phyloP scores from a whole-genome alignment of 2,888 invertebrate genomes.

The Tetropium fuscum region DNA sequence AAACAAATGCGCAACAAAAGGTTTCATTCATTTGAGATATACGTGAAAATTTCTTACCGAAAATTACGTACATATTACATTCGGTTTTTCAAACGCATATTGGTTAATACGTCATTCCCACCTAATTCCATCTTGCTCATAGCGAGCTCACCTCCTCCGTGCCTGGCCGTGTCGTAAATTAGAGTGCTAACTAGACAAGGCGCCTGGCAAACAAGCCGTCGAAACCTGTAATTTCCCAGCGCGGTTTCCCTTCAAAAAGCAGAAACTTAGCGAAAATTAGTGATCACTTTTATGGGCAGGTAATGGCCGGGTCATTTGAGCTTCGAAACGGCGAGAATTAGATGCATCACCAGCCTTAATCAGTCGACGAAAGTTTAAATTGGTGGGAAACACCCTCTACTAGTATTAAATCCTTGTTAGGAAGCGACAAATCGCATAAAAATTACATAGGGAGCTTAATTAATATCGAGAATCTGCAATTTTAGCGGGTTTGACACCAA shows the following conservation, averaged over 20 bases:
- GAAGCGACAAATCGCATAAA: conserved; percentile 18
- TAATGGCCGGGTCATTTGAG: conserved; percentile 36
- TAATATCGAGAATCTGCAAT: conserved; percentile 17
- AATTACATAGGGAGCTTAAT: conserved; percentile 17
- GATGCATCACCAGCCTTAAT: conserved; percentile 35
- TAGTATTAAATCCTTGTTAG: conserved; percentile 9
- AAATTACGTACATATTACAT: too few relatives aligned
- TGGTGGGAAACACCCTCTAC: conserved; percentile 27
- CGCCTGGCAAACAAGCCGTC: conserved; percentile 64
- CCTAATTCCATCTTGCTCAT: too few relatives aligned
- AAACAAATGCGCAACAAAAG: too few relatives aligned
- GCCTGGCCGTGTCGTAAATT: conserved; percentile 55
- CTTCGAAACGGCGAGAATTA: conserved; percentile 41
- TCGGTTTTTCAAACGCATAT: too few relatives aligned
- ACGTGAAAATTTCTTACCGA: too few relatives aligned
- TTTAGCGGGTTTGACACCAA: conserved; percentile 15
- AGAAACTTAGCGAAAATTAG: conserved; percentile 34
- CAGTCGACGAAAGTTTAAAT: conserved; percentile 38
- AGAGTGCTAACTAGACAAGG: conserved; percentile 63
- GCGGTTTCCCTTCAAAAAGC: conserved; percentile 32
- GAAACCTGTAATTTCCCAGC: conserved; percentile 60
- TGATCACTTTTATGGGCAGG: conserved; percentile 37
- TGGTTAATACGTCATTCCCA: too few relatives aligned
- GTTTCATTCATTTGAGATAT: too few relatives aligned
- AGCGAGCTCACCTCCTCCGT: conserved; percentile 17